Conservation (phyloP, 2,113 vertebrate genomes). For the Catagonus wagneri region DNA sequence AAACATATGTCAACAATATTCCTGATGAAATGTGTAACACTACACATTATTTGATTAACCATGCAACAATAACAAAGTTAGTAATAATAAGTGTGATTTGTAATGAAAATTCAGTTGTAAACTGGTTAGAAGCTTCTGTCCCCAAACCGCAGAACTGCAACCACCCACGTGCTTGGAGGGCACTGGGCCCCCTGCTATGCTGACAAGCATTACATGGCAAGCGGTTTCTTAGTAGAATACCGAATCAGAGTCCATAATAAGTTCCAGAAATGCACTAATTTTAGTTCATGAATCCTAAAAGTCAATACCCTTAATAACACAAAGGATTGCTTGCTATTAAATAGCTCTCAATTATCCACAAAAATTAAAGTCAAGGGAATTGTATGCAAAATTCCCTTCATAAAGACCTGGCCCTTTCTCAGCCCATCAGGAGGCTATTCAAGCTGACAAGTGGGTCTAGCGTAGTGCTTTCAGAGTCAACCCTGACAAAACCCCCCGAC, state of each 20-base stretch:
- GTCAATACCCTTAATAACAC: not conserved
- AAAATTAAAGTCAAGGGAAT: not conserved
- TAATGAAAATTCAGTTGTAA: not conserved
- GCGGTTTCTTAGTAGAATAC: not conserved
- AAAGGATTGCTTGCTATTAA: not conserved
- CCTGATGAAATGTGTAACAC: not conserved
- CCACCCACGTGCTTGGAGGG: no score
- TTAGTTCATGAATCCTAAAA: not conserved
- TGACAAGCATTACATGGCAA: not conserved
- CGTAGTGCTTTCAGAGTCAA: not conserved
- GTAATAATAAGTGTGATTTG: not conserved
- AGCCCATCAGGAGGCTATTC: not conserved
- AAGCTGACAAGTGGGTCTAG: not conserved
- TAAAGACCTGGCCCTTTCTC: not conserved
- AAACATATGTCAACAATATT: slow-evolving; percentile 24
- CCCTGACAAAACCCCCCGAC: not conserved
- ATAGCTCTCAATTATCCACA: not conserved
- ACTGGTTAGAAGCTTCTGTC: not conserved
- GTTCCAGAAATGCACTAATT: not conserved
- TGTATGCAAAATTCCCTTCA: not conserved
- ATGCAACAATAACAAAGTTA: slow-evolving; percentile 29
- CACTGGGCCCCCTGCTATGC: not conserved
- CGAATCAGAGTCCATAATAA: not conserved
- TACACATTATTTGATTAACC: not conserved
- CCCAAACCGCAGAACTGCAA: not conserved